Evolutionary conservation across 2,888 invertebrate genomes (phyloP).

Genomic region (Acholoe squamosa): DNA sequence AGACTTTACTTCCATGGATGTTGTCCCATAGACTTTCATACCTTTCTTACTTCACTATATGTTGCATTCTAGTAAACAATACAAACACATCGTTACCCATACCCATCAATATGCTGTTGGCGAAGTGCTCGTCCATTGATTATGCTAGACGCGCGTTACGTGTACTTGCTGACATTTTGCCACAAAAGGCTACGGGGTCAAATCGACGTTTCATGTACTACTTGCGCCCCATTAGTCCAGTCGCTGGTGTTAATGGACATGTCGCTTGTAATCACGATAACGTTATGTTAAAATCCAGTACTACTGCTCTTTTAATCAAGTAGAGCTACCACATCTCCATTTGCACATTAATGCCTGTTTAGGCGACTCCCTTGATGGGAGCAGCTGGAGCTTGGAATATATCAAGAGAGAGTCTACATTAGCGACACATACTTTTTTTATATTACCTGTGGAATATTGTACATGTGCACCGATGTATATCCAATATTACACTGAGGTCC

Average conservation of each 20-base stretch:
- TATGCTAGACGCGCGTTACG: not conserved
- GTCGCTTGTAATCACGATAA: slow-evolving; percentile 35
- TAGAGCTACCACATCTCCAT: slow-evolving; percentile 20
- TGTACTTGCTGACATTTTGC: slow-evolving; percentile 25
- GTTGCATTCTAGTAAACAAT: no score
- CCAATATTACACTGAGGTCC: no score
- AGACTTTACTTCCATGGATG: no score
- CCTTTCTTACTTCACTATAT: no score
- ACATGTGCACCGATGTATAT: no score
- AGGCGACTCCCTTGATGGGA: not conserved
- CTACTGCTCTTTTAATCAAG: slow-evolving; percentile 30
- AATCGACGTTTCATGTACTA: slow-evolving; percentile 49
- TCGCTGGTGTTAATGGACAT: not conserved
- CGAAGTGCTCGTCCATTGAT: no score
- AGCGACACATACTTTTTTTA: not conserved
- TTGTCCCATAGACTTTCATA: no score
- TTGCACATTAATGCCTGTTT: slow-evolving; percentile 27
- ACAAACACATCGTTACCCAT: no score
- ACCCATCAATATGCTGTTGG: no score
- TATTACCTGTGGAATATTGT: no score
- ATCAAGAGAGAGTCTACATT: not conserved
- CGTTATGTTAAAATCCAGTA: not conserved
- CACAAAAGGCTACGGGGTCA: slow-evolving; percentile 33
- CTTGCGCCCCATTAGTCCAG: slow-evolving; percentile 6
- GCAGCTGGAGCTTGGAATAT: not conserved